Conservation (phyloP, 2,113 vertebrate genomes). For the Anarrhichthys ocellatus region DNA sequence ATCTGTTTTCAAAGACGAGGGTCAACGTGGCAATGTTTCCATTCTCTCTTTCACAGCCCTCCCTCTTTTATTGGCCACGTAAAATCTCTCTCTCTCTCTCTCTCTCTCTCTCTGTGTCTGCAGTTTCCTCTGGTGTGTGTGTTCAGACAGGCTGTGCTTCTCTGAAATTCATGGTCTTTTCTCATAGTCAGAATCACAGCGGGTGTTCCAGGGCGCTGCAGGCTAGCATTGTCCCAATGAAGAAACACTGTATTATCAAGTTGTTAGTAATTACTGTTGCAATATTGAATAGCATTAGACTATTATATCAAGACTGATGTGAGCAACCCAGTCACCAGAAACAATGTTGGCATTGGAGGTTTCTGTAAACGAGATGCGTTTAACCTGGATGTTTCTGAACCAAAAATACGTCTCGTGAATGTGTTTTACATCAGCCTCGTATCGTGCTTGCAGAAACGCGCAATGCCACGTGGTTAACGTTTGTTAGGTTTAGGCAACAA, state of each 20-base stretch:
- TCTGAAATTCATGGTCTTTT: conserved; percentile 37
- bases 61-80: conserved; percentile 54
- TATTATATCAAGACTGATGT: conserved; percentile 4
- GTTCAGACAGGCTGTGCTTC: conserved; percentile 29
- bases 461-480: background rate
- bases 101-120: conserved; percentile 1
- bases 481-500: background rate
- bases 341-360: background rate
- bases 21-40: conserved; percentile 72
- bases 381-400: no score
- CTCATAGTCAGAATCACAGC: conserved; percentile 36
- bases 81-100: conserved; percentile 29
- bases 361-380: background rate
- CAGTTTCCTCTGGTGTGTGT: conserved; percentile 37
- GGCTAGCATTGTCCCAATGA: conserved; percentile 11
- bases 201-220: conserved; percentile 23
- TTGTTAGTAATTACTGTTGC: conserved; percentile 27
- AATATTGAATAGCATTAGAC: conserved; percentile 16
- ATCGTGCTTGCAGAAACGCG: background rate
- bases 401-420: background rate
- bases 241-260: conserved; percentile 30
- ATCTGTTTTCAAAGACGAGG: conserved; percentile 16
- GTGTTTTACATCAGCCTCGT: background rate
- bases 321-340: background rate
- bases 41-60: conserved; percentile 42